phyloP scores from a whole-genome alignment of 2,113 vertebrate species.

The Psophia crepitans region DNA sequence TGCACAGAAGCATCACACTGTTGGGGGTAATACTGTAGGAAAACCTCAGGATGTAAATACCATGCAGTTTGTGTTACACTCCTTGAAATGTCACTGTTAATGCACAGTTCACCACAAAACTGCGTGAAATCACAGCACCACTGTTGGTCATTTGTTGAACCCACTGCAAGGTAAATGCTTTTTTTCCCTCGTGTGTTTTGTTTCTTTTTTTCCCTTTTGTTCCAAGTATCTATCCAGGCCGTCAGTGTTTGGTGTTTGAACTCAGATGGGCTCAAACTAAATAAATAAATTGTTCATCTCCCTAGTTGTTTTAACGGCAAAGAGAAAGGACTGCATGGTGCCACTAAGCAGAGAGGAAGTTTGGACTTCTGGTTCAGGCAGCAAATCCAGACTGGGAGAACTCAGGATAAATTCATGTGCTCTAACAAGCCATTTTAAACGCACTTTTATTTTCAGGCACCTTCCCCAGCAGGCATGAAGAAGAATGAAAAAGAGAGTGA shows the following conservation, averaged over 20 bases:
- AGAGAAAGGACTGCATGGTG: not conserved
- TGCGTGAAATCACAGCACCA: not conserved
- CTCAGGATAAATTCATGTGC: not conserved
- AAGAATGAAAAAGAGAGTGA: not conserved
- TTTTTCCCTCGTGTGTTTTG: not conserved
- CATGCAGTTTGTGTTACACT: not conserved
- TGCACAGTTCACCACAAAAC: not conserved
- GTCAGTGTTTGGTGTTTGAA: not conserved
- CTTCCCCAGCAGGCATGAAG: not conserved
- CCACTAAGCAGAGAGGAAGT: not conserved
- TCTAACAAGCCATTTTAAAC: not conserved
- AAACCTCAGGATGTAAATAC: not conserved
- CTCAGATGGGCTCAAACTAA: not conserved
- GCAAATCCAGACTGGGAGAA: not conserved
- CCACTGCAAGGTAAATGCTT: not conserved
- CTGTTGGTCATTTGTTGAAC: not conserved
- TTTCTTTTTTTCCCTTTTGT: not conserved
- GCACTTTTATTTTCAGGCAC: not conserved
- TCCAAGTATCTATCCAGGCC: not conserved
- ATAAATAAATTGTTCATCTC: not conserved
- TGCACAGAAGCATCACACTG: fast-evolving
- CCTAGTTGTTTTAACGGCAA: not conserved
- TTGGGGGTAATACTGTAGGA: not conserved
- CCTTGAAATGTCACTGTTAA: not conserved
- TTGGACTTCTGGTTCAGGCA: not conserved